These are phyloP conservation scores for Sebastes jordani DNA, from an alignment of 2,797 vertebrate genomes.

Conservation along the genomic window DNA sequence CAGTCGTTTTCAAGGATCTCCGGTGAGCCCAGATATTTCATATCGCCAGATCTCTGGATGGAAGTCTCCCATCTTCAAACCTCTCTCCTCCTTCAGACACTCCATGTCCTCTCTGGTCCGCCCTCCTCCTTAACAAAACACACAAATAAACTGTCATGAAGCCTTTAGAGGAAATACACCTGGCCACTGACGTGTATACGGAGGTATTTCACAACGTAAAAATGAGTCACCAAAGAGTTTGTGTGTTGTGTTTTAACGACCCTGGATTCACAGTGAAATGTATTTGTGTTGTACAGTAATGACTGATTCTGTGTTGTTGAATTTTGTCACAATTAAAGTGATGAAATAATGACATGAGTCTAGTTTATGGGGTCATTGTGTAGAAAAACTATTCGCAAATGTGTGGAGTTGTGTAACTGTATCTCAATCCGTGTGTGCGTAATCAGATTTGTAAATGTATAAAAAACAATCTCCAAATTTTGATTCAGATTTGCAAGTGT, in stretches of 20 bases:
- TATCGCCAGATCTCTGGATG: conserved; percentile 57
- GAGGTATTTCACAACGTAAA: background rate
- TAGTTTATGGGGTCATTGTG: background rate
- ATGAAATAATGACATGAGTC: background rate
- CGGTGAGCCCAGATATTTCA: conserved; percentile 44
- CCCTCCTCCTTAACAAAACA: conserved; percentile 40
- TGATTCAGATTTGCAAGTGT: too few relatives aligned
- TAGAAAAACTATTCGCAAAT: background rate
- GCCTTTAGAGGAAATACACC: background rate
- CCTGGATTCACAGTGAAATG: background rate
- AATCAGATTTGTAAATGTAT: too few relatives aligned
- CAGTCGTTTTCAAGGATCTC: conserved; percentile 57
- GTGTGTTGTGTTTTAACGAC: background rate
- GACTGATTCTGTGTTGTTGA: conserved; percentile 1
- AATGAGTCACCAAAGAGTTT: background rate
- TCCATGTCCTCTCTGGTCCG: conserved; percentile 73
- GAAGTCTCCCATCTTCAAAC: conserved; percentile 72
- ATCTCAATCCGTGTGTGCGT: too few relatives aligned
- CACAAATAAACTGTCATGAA: background rate
- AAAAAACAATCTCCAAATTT: too few relatives aligned
- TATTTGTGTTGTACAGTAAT: background rate
- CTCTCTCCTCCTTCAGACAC: conserved; percentile 64
- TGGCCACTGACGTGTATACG: background rate
- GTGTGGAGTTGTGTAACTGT: too few relatives aligned
- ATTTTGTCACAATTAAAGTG: background rate